Conservation (phyloP, 2,888 invertebrate species). For the Nineta flava region DNA sequence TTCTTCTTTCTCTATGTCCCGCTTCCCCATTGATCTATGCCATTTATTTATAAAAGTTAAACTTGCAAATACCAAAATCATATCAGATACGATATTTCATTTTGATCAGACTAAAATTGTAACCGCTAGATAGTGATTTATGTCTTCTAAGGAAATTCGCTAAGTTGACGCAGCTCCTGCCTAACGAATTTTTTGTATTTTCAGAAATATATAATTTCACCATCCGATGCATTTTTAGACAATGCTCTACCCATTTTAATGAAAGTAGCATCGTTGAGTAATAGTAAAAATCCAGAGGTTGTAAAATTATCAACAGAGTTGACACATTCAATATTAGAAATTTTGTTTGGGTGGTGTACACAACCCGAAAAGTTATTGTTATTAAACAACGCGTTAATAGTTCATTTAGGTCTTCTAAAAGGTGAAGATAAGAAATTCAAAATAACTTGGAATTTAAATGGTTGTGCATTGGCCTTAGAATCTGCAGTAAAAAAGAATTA, state of each 20-base stretch:
- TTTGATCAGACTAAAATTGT: too few species aligned
- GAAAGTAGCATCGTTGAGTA: constrained; percentile 37
- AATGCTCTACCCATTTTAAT: constrained; percentile 29
- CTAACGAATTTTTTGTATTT: too few species aligned
- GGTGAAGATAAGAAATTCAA: constrained; percentile 52
- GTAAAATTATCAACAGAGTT: constrained; percentile 24
- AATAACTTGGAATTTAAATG: constrained; percentile 43
- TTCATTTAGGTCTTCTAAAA: constrained; percentile 54
- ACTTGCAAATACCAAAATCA: too few species aligned
- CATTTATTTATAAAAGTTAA: too few species aligned
- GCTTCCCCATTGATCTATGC: too few species aligned
- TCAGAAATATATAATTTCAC: constrained; percentile 6
- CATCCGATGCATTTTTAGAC: constrained; percentile 20
- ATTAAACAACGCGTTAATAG: constrained; percentile 46
- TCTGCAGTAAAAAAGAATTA: constrained; percentile 33
- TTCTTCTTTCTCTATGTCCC: too few species aligned
- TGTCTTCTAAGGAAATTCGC: too few species aligned
- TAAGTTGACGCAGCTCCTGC: too few species aligned
- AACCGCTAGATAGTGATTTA: too few species aligned
- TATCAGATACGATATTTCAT: too few species aligned
- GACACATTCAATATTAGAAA: constrained; percentile 32
- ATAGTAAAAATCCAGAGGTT: constrained; percentile 32
- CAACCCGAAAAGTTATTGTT: constrained; percentile 32
- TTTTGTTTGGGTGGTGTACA: constrained; percentile 35
- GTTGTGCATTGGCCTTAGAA: constrained; percentile 41